Percentiles rank a stretch among this genome's conserved stretches.
Conservation (phyloP, 2,797 vertebrate species). For the Stomatorhinus walkeri region DNA sequence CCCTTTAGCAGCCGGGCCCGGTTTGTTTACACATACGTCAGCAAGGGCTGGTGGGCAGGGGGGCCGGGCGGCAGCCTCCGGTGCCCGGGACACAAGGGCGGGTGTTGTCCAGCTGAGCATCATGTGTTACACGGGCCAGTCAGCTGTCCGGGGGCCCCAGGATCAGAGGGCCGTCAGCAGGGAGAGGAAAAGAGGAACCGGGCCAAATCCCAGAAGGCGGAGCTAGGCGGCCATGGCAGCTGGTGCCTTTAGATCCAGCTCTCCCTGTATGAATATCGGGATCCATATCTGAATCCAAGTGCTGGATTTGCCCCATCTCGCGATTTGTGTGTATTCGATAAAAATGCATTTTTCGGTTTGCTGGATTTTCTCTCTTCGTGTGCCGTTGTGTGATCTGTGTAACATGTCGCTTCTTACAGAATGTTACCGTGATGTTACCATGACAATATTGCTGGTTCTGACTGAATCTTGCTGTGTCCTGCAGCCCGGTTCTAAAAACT, state of each 20-base stretch:
- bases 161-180: neutral
- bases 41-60: neutral
- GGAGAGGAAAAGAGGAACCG: neutral
- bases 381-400: neutral
- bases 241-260: neutral
- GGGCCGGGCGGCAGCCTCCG: neutral
- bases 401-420: neutral
- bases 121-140: conserved; percentile 17
- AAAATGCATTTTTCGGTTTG: neutral
- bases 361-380: neutral
- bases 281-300: neutral
- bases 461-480: neutral
- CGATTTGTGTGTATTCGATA: neutral
- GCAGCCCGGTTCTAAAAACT: neutral
- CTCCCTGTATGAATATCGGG: neutral
- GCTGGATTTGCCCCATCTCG: neutral
- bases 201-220: neutral
- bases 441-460: neutral
- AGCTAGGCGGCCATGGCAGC: neutral
- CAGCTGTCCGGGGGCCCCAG: conserved; percentile 6
- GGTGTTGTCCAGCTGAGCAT: conserved; percentile 1
- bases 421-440: neutral
- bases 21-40: conserved; percentile 21
- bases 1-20: conserved; percentile 4
- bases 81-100: neutral